These are phyloP conservation scores for Axinella damicornis DNA, from an alignment of 37 sponge, comb jelly and placozoan genomes.

Conservation along the genomic window DNA sequence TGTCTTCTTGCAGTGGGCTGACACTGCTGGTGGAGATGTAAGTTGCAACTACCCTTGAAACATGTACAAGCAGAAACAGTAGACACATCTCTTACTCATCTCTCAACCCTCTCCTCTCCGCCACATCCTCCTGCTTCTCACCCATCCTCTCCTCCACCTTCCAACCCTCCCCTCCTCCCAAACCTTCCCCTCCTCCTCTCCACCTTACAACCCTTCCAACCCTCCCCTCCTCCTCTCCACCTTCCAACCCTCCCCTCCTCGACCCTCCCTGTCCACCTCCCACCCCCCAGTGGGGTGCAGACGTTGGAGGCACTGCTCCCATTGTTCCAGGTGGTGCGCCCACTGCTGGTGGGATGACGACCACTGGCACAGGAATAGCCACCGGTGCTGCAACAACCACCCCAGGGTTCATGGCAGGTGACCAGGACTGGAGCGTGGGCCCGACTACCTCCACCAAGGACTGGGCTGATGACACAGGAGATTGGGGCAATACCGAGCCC, in stretches of 20 bases:
- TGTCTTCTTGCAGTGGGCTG: slow-evolving; percentile 22
- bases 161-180: no score
- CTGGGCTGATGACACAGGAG: slow-evolving; percentile 87
- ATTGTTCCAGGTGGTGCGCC: neutral
- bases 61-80: no score
- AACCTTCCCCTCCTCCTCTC: no score
- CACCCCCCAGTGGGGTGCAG: neutral
- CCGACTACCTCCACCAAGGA: slow-evolving; percentile 72
- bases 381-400: slow-evolving; percentile 6
- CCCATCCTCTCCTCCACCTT: no score
- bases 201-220: neutral
- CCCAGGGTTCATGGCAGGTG: neutral
- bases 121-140: no score
- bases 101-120: no score
- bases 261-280: neutral
- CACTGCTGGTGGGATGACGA: neutral
- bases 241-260: neutral
- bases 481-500: slow-evolving; percentile 63
- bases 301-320: neutral
- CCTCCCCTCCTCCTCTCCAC: neutral
- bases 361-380: neutral
- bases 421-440: slow-evolving; percentile 74
- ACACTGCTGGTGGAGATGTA: slow-evolving; percentile 2
- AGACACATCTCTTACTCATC: no score
- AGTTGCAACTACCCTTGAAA: no score